A percentile compares a stretch with the other conserved stretches of the same genome.
Evolutionary conservation across 2,888 invertebrate species (phyloP).

Genomic region (Alviniconcha strummeri): DNA sequence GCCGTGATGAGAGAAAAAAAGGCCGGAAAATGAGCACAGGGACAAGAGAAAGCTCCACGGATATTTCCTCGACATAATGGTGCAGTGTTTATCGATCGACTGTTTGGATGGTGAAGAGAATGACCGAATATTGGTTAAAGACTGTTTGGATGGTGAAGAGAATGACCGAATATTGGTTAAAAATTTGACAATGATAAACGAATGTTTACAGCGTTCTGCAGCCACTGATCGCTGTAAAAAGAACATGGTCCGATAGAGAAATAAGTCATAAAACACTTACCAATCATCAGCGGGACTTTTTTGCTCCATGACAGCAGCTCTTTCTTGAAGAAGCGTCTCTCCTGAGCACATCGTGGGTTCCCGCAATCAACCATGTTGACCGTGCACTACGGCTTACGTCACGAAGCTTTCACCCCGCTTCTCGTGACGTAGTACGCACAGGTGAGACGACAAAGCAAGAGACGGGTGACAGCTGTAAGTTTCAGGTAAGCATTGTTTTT

Average conservation of each 20-base stretch:
- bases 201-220: slow-evolving; percentile 27
- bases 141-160: no score
- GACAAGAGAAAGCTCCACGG: slow-evolving; percentile 41
- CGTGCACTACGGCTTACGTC: slow-evolving; percentile 57
- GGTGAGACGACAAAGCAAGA: slow-evolving; percentile 44
- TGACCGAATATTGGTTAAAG: slow-evolving; percentile 55
- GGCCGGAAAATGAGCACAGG: slow-evolving; percentile 22
- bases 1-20: not conserved
- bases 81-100: slow-evolving; percentile 48
- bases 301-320: slow-evolving; percentile 74
- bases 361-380: slow-evolving; percentile 72
- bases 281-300: slow-evolving; percentile 70
- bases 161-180: slow-evolving; percentile 54
- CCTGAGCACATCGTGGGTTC: slow-evolving; percentile 69
- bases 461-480: slow-evolving; percentile 32
- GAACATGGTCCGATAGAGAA: slow-evolving; percentile 11
- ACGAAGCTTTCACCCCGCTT: slow-evolving; percentile 53
- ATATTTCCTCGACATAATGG: slow-evolving; percentile 41
- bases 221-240: slow-evolving; percentile 4
- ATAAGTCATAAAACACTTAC: slow-evolving; percentile 55
- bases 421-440: slow-evolving; percentile 61
- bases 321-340: slow-evolving; percentile 70
- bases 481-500: slow-evolving; percentile 23
- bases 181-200: slow-evolving; percentile 63
- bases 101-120: slow-evolving; percentile 45